phyloP scores from a whole-genome alignment of 2,113 vertebrate species.

The Gallinago paraguaiae region DNA sequence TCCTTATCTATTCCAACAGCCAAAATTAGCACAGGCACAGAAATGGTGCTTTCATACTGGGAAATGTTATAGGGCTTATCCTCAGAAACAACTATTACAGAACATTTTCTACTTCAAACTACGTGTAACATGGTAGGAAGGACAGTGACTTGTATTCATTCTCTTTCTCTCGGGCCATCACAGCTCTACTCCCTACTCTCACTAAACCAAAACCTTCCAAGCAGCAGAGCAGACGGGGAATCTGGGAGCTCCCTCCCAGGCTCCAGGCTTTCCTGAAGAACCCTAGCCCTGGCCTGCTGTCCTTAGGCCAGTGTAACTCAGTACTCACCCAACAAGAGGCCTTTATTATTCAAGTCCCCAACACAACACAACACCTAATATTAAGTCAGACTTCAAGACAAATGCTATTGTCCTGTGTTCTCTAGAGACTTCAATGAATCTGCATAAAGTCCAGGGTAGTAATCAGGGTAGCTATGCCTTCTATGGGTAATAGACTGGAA shows the following conservation, averaged over 20 bases:
- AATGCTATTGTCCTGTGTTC: background rate
- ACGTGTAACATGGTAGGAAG: background rate
- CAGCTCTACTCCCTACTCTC: background rate
- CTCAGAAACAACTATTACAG: background rate
- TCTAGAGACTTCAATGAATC: background rate
- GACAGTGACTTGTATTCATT: background rate
- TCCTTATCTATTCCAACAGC: background rate
- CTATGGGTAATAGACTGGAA: background rate
- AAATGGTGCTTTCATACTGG: background rate
- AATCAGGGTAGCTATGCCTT: background rate
- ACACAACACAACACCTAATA: background rate
- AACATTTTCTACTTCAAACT: background rate
- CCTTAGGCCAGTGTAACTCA: background rate
- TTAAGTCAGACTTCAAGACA: background rate
- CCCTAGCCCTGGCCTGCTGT: background rate
- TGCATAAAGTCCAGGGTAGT: background rate
- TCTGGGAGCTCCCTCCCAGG: background rate
- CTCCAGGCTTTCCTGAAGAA: background rate
- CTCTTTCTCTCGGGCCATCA: background rate
- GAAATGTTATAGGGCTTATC: background rate
- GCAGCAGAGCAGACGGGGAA: background rate
- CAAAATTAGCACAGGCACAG: background rate
- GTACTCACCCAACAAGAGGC: background rate
- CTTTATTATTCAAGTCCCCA: background rate
- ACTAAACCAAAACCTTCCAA: background rate